These are phyloP conservation scores for Ecliptopera silaceata DNA, from an alignment of 2,888 invertebrate genomes.

Conservation along the genomic window DNA sequence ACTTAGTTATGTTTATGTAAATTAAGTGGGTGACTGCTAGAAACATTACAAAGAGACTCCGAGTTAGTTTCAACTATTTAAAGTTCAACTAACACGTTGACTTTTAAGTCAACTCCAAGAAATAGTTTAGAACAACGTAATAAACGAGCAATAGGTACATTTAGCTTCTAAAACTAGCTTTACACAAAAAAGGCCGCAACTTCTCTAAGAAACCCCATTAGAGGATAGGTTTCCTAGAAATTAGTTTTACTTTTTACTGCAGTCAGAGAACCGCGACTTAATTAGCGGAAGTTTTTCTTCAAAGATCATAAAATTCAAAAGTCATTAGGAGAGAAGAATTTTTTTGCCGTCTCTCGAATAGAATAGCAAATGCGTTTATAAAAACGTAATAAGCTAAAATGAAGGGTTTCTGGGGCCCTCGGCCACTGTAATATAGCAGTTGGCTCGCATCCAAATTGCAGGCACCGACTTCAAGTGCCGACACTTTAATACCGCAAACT, in stretches of 20 bases:
- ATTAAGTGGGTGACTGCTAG: no score
- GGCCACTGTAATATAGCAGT: slow-evolving; percentile 52
- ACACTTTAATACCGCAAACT: slow-evolving; percentile 66
- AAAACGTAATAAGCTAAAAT: slow-evolving; percentile 61
- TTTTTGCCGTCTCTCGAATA: slow-evolving; percentile 24
- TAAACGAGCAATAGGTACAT: no score
- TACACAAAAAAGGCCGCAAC: no score
- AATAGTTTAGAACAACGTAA: no score
- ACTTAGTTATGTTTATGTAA: no score
- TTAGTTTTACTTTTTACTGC: slow-evolving; percentile 4
- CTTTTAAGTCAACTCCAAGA: no score
- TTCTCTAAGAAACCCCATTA: background rate
- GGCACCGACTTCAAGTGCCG: slow-evolving; percentile 51
- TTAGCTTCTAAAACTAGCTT: no score
- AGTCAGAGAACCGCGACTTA: slow-evolving; percentile 8
- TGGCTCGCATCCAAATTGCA: slow-evolving; percentile 61
- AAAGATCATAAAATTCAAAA: slow-evolving; percentile 23
- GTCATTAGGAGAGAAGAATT: slow-evolving; percentile 20
- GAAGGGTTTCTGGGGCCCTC: slow-evolving; percentile 47
- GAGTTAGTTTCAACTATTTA: no score
- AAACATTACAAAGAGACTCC: no score
- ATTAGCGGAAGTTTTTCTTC: slow-evolving; percentile 16
- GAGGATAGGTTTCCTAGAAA: background rate
- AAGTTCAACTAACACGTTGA: no score
- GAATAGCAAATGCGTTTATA: slow-evolving; percentile 48